Evolutionary conservation across 1,140 invertebrate species (phyloP), one percentile per base, ranked within the genome.

Genomic region (Wiebesia pumilae): DNA sequence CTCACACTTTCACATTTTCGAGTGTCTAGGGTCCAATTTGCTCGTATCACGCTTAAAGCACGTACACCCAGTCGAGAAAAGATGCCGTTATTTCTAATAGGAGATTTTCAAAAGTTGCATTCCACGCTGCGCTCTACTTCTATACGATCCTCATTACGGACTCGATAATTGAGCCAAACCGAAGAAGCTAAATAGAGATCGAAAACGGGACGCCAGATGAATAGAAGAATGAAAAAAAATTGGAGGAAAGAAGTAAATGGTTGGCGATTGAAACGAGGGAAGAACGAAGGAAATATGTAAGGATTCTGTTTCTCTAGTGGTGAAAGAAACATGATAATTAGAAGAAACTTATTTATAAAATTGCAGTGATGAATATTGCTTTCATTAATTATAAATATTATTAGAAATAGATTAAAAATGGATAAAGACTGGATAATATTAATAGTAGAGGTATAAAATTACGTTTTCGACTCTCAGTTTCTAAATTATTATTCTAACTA

Each of bases 81-180:
- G 89, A 87, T 89, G 86, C 91, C 89, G 92, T 93, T 93, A 93
- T 91, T 93, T 92, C 92, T 92, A 92, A 92, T 93, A 93, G 91
- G 90, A 91, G 91, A 93, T 93, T 93, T 92, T 93, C 90, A 91
- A 92, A 92, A 93, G 91, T 92, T 92, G 90, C 91, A 91, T 90
- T 88, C 89, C 51, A 38, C 87, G 77, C 81, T 51, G 71, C 75
- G 10, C 65, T 14, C 3, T 14, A 87, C 87, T 88, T 88, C 89
- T 92, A 91, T 78, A 77, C 77, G 85, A 82, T 78, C 77, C 82
- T 87, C 86, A 82, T 87, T 87, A 87, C 35, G 67, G 38, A 38
- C 35, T 69, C 78, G 77, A 77, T 87, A 87, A 87, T 87, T 87
- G 86, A 77, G 83, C 51, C 30, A 24, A 69, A 33, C n/a, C 58